These are phyloP conservation scores for Arnoldichthys spilopterus DNA, from an alignment of 2,797 vertebrate genomes.

Conservation along the genomic window DNA sequence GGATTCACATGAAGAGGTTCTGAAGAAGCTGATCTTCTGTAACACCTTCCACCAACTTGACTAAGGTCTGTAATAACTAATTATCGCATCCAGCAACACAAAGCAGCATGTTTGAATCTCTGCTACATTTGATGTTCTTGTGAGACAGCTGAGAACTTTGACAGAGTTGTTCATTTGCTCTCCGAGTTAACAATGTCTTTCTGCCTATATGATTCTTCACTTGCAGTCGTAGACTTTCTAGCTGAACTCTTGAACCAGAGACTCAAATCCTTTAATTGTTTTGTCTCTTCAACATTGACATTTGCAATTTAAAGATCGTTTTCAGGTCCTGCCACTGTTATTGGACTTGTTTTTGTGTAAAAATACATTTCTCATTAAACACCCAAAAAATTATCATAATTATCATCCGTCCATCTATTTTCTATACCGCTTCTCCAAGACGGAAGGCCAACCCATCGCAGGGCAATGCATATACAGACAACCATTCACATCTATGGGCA, in stretches of 20 bases:
- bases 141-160: conserved; percentile 16
- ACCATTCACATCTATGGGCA: too few species aligned
- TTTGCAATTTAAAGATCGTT: not conserved
- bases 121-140: not conserved
- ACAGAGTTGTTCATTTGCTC: conserved; percentile 5
- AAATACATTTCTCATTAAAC: too few species aligned
- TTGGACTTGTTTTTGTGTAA: not conserved
- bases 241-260: not conserved
- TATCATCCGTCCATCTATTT: too few species aligned
- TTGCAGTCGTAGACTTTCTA: not conserved
- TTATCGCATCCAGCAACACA: conserved; percentile 1
- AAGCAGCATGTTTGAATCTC: conserved; percentile 4
- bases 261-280: not conserved
- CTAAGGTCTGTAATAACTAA: conserved; percentile 19
- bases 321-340: conserved; percentile 19
- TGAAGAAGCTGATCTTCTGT: not conserved
- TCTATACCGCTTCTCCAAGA: too few species aligned
- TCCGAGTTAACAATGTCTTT: not conserved
- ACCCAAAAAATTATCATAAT: too few species aligned
- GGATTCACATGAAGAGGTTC: too few species aligned
- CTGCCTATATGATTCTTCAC: not conserved
- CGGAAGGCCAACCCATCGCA: too few species aligned
- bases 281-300: not conserved
- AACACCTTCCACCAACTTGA: not conserved
- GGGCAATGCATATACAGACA: too few species aligned